phyloP scores from a whole-genome alignment of 2,888 invertebrate species.

The Serripes groenlandicus region DNA sequence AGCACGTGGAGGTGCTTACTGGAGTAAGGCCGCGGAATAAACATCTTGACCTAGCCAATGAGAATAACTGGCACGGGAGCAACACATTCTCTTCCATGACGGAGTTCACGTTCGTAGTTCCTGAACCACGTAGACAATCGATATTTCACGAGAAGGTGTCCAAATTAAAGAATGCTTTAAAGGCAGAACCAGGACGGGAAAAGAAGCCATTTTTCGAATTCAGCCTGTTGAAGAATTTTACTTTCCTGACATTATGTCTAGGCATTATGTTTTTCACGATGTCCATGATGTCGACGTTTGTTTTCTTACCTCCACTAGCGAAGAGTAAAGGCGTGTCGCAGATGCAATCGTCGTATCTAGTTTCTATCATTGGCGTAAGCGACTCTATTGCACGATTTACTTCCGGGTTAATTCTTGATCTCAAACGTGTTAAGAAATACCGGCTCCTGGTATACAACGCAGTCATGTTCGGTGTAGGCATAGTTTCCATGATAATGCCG shows the following conservation, averaged over 20 bases:
- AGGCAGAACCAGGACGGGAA: slow-evolving; percentile 29
- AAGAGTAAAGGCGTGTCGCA: slow-evolving; percentile 67
- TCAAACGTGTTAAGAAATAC: slow-evolving; percentile 66
- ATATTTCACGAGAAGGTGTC: slow-evolving; percentile 58
- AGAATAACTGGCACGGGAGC: slow-evolving; percentile 53
- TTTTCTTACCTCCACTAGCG: slow-evolving; percentile 75
- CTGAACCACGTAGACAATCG: slow-evolving; percentile 56
- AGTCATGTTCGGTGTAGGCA: slow-evolving; percentile 68
- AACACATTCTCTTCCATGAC: slow-evolving; percentile 59
- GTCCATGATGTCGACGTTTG: slow-evolving; percentile 72
- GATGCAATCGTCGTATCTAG: slow-evolving; percentile 89
- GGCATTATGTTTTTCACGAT: slow-evolving; percentile 69
- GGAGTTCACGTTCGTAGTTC: slow-evolving; percentile 59
- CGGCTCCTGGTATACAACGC: slow-evolving; percentile 69
- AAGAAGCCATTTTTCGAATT: slow-evolving; percentile 65
- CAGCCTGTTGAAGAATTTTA: slow-evolving; percentile 67
- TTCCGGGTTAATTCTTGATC: slow-evolving; percentile 76
- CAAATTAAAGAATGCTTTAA: slow-evolving; percentile 49
- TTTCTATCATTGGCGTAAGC: slow-evolving; percentile 95
- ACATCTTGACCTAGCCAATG: slow-evolving; percentile 21
- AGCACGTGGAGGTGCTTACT: slow-evolving; percentile 27
- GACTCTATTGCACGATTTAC: slow-evolving; percentile 95
- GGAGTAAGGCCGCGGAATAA: slow-evolving; percentile 29
- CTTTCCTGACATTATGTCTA: slow-evolving; percentile 69
- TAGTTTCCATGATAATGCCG: slow-evolving; percentile 69